A percentile compares a stretch with the other conserved stretches of the same genome.
Evolutionary conservation across 2,888 invertebrate genomes (phyloP).

Genomic region (Oxycera nigricornis): DNA sequence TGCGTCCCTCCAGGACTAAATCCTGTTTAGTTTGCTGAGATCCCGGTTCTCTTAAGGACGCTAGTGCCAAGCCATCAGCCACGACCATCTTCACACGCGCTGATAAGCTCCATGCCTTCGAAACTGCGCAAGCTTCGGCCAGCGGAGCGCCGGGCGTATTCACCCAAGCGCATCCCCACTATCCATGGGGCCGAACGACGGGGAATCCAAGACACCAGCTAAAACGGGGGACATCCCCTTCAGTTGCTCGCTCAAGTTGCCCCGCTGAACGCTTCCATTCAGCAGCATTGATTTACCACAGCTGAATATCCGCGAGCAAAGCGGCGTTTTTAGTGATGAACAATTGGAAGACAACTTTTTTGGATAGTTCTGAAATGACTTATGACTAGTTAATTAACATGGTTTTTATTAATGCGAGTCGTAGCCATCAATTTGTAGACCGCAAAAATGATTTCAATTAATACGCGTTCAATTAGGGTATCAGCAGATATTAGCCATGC

Average conservation of each 20-base stretch:
- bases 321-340: background rate
- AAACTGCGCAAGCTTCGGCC: background rate
- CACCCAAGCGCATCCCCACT: background rate
- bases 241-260: background rate
- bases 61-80: background rate
- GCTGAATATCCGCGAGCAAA: background rate
- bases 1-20: background rate
- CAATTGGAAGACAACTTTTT: background rate
- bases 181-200: background rate
- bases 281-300: background rate
- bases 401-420: background rate
- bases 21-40: background rate
- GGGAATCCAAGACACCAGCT: background rate
- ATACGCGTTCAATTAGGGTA: no score
- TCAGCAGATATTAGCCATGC: no score
- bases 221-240: background rate
- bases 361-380: background rate
- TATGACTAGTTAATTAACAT: conserved; percentile 3
- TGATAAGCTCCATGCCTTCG: background rate
- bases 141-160: conserved; percentile 1
- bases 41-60: conserved; percentile 9
- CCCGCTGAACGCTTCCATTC: background rate
- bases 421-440: no score
- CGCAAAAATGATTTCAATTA: no score
- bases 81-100: background rate